Evolutionary conservation across 1,140 invertebrate species (phyloP), one percentile per base, ranked within the genome.

Genomic region (Eueides isabella): DNA sequence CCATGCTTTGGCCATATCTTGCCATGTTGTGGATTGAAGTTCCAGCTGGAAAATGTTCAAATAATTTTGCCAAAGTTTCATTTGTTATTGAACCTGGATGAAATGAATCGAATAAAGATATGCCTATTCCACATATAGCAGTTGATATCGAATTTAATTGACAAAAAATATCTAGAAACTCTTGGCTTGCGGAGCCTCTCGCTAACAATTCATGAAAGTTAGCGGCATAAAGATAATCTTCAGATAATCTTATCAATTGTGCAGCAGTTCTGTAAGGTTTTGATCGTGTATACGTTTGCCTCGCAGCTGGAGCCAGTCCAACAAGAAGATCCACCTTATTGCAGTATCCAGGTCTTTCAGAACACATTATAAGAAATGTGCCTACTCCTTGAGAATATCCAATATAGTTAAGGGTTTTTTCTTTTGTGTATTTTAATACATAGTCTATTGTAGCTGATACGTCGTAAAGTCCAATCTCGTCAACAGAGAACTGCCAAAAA

Each of bases 381-480:
- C 86, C 82, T 5, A 81, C 72, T 6, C 96, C 96, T 89, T 96
- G 95, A 2, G 96, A 96, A 82, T 95, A 95, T 2, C 94, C 94
- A 3, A 94, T 78, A 76, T 96, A 96, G 71, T 91, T 93, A 2
- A 96, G 48, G 66, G 94, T 84, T 12, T 83, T 70, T n/a, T 87
- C 80, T 2, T 88, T 84, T 1, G 95, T 95, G 12, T 82, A 63
- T 1, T 93, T 80, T 16, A 95, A 75, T 7, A 96, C 92, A 65
- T 95, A 94, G 71, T 97, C 95, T 0, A 98, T 95, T 85, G 95
- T 95, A 0, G 96, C 95, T 7, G 97, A 96, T 11, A 97, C 74
- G 86, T 98, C 97, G 61, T 95, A 95, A 0, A 89, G 80, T 2
- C 96, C 96, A 75, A 97, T 96, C 85, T 98, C 96, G 67, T 97